These are phyloP conservation scores for Mesaphorura yosii DNA, from an alignment of 1,140 invertebrate genomes.

Conservation along the genomic window DNA sequence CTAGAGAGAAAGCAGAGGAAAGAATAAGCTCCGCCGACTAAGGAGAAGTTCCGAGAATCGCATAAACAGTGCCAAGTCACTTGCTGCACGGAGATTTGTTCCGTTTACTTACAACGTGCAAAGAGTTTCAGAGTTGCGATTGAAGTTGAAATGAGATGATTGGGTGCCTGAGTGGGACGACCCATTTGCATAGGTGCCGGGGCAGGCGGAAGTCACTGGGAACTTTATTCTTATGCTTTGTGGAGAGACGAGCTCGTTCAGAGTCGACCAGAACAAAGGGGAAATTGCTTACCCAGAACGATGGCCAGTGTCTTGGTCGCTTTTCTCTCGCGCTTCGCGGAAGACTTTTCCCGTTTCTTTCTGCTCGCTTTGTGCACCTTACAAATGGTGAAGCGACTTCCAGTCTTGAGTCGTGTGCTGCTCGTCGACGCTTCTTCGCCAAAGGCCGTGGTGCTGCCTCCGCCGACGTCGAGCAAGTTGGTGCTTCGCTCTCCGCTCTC, in stretches of 20 bases:
- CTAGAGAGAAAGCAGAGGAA: too few species aligned
- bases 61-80: too few species aligned
- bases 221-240: constrained; percentile 10
- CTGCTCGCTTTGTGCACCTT: constrained; percentile 87
- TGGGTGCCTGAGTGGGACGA: too few species aligned
- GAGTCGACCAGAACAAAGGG: constrained; percentile 11
- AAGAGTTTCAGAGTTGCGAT: too few species aligned
- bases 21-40: too few species aligned
- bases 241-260: neutral
- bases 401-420: constrained; percentile 43
- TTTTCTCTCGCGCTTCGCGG: constrained; percentile 89
- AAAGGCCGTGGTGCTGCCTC: constrained; percentile 37
- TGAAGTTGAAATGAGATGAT: too few species aligned
- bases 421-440: constrained; percentile 37
- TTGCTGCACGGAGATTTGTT: too few species aligned
- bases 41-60: too few species aligned
- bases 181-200: too few species aligned
- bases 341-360: constrained; percentile 88
- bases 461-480: too few species aligned
- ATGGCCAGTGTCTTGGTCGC: constrained; percentile 99
- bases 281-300: constrained; percentile 71
- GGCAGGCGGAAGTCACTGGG: neutral
- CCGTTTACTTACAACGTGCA: too few species aligned
- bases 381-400: constrained; percentile 76
- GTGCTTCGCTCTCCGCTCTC: constrained; percentile 17